Base-by-base conservation (phyloP, 1,140 invertebrate genomes). In the Chrysopa pallens region DNA sequence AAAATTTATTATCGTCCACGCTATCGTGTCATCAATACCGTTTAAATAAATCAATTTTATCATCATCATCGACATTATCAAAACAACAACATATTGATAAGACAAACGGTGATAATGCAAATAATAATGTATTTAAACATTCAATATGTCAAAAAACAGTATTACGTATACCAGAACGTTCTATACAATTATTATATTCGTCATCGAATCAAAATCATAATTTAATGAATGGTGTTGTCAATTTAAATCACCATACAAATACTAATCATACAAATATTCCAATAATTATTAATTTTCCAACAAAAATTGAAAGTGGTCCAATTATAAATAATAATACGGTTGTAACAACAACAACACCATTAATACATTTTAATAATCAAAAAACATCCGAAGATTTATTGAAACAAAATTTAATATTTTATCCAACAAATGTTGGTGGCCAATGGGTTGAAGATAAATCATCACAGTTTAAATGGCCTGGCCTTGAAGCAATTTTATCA, bases 401-500 rank as follows among this genome's bases (percentile, higher is more conserved):
- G 6, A 15, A 11, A 11, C 11, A 39, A 9, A 11, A 23, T 23
- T 2, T 23, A 3, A 23, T 23, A 3, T 23, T 23, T 23, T 23
- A 23, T 23, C 17, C 17, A 23, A 23, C 17, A 23, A 23, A 23
- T 23, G 17, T 23, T 23, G 17, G 17, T 5, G 17, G 17, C 5
- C 17, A 23, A 23, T 23, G 17, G 17, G 5, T 23, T 23, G 17
- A 23, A 23, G 17, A 23, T 2, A 23, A 23, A 23, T 23, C 17
- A 23, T 23, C 17, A 23, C 17, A 23, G 17, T 17, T 28, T 29
- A n/a, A 49, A 42, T 57, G 55, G 55, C 53, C 55, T 12, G 55
- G 55, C 11, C 31, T 57, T 17, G 38, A 50, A 27, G 53, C 53
- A 38, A 43, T 57, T 33, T 52, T 54, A 40, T 45, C 51, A 35